Evolutionary conservation across 2,797 vertebrate species (phyloP).

Genomic region (Alectoris magna): DNA sequence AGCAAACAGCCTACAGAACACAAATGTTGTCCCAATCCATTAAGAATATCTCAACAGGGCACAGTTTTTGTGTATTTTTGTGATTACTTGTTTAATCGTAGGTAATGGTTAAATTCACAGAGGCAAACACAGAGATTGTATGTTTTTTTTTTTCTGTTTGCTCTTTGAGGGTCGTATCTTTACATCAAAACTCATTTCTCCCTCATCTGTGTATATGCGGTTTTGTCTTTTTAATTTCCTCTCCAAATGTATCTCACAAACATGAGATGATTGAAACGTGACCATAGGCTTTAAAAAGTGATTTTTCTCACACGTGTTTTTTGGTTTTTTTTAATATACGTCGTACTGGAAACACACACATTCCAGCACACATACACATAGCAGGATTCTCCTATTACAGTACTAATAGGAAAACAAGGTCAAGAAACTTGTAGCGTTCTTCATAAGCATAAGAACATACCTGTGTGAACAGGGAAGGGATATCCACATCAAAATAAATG

Average conservation of each 20-base stretch:
- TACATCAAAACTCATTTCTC: constrained; percentile 10
- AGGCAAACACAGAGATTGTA: constrained; percentile 47
- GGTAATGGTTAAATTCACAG: constrained; percentile 73
- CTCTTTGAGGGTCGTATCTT: constrained; percentile 40
- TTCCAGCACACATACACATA: not conserved
- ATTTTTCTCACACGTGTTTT: not conserved
- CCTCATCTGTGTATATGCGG: constrained; percentile 3
- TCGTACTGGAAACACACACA: constrained; percentile 9
- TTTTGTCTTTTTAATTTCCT: constrained; percentile 54
- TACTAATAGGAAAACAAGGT: not conserved
- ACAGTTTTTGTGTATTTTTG: constrained; percentile 62
- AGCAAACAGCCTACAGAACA: constrained; percentile 65
- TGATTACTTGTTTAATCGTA: constrained; percentile 71
- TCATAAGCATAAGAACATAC: not conserved
- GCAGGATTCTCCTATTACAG: not conserved
- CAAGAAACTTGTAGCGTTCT: not conserved
- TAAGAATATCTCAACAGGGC: constrained; percentile 73
- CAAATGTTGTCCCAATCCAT: constrained; percentile 62
- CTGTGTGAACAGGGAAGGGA: not conserved
- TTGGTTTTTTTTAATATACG: not conserved
- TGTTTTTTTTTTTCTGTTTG: not conserved
- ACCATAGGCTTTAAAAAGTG: not conserved
- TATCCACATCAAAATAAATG: not conserved
- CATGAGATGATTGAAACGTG: constrained; percentile 18
- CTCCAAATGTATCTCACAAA: not conserved